Evolutionary conservation across 2,113 vertebrate species (phyloP), one percentile per base, ranked within the genome.

Genomic region (Chamaetylas fuelleborni): DNA sequence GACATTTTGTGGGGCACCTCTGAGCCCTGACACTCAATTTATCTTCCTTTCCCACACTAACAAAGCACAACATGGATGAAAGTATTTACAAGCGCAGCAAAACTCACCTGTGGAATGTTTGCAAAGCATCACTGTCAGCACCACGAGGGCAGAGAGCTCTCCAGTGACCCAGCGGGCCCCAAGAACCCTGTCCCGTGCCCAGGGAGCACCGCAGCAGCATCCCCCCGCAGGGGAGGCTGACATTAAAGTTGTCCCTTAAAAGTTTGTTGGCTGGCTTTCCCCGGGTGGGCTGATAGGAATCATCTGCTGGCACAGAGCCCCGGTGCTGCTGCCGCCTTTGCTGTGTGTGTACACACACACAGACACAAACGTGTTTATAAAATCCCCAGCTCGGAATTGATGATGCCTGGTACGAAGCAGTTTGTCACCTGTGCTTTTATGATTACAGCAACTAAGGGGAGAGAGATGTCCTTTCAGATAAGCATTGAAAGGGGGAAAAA

Each of bases 391-490:
- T 85, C 19, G 38, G 83, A 96, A 96, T 13, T 66, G 97, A 93
- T 65, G 95, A 45, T 88, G 97, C 95, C 42, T 90, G 93, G 65
- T 77, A 96, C 19, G 83, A 94, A 95, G 97, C 96, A 56, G 97
- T 97, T 97, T 98, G 96, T 98, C 98, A 98, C 97, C 97, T 97
- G 97, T 67, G 97, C 97, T 97, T 98, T 97, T 93, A 96, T 97
- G 97, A 97, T 94, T 96, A 96, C 94, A 80, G 96, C 92, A 84
- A 92, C 97, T 82, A 93, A 96, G 97, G 95, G 96, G 93, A 51
- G 81, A 95, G 94, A 96, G 98, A 98, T 98, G 97, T 97, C 98
- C 97, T 98, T 98, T 98, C 97, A 97, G 98, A 98, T 98, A 98
- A 97, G 96, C 96, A 90, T 66, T 91, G 96, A 93, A 97, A 95